Percentiles rank a stretch among this genome's conserved stretches.
Conservation (phyloP, 2,888 invertebrate species). For the Drosophila tripunctata region DNA sequence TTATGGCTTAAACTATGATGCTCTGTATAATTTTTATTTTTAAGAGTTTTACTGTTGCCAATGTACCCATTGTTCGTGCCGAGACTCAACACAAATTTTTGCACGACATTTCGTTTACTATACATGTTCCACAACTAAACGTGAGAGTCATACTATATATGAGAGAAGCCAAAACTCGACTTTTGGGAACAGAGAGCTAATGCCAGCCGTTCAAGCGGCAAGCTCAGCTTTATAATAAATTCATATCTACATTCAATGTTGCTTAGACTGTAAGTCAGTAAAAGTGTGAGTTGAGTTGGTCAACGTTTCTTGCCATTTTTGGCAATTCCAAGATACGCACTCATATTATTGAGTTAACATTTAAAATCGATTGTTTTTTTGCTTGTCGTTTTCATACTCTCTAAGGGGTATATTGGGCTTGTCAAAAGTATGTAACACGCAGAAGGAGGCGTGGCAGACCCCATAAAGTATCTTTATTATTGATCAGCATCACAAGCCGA, state of each 20-base stretch:
- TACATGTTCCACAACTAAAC: constrained; percentile 57
- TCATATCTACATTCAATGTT: constrained; percentile 34
- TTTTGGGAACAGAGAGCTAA: constrained; percentile 39
- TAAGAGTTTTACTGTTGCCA: constrained; percentile 16
- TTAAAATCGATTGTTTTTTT: neutral
- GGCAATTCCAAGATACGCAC: constrained; percentile 67
- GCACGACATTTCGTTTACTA: constrained; percentile 49
- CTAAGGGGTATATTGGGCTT: too few relatives aligned
- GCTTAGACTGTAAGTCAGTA: too few relatives aligned
- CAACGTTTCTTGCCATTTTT: constrained; percentile 63
- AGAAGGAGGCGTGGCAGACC: too few relatives aligned
- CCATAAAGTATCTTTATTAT: too few relatives aligned
- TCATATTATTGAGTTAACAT: constrained; percentile 36
- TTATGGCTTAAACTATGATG: too few relatives aligned
- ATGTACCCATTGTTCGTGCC: constrained; percentile 61
- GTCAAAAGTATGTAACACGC: too few relatives aligned
- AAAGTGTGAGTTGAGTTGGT: constrained; percentile 14
- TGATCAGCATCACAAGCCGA: too few relatives aligned
- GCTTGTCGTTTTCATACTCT: too few relatives aligned
- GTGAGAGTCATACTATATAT: constrained; percentile 75
- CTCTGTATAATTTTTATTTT: too few relatives aligned
- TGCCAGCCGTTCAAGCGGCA: constrained; percentile 44
- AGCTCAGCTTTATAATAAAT: constrained; percentile 47
- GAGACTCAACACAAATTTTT: constrained; percentile 36
- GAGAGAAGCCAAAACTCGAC: constrained; percentile 33